phyloP scores from a whole-genome alignment of 2,797 vertebrate species.

The Buceros bicornis region DNA sequence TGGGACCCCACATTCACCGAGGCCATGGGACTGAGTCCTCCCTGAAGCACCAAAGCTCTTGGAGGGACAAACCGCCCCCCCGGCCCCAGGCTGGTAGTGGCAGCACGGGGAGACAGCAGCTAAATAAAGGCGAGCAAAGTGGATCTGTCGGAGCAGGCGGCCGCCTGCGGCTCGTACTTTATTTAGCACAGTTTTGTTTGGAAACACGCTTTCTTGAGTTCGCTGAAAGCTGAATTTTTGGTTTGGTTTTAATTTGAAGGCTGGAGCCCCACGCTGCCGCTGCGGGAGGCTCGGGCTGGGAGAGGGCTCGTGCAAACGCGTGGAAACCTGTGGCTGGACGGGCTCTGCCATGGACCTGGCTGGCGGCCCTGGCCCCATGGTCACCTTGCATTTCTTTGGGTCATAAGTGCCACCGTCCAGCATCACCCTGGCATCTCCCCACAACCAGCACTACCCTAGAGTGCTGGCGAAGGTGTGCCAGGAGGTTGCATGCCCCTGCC shows the following conservation, averaged over 20 bases:
- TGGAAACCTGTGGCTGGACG: not conserved
- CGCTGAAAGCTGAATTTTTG: constrained; percentile 29
- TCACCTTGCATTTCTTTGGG: not conserved
- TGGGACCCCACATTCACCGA: not conserved
- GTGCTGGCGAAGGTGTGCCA: no score
- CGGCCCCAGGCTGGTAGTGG: not conserved
- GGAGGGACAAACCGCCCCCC: not conserved
- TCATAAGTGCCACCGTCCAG: not conserved
- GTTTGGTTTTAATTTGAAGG: constrained; percentile 28
- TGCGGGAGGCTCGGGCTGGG: not conserved
- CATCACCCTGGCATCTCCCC: not conserved
- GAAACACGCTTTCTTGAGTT: constrained; percentile 21
- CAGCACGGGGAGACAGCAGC: not conserved
- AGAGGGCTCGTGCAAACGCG: fast-evolving
- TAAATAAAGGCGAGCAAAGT: constrained; percentile 49
- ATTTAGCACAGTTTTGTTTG: constrained; percentile 67
- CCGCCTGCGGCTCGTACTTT: constrained; percentile 47
- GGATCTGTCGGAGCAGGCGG: constrained; percentile 35
- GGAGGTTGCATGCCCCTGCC: not conserved
- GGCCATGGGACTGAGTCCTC: not conserved
- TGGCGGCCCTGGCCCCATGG: fast-evolving
- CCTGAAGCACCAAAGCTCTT: not conserved
- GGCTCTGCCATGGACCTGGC: fast-evolving
- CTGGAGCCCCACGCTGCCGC: constrained; percentile 11
- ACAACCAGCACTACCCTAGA: not conserved